Conservation (phyloP, 2,797 vertebrate species). For the Hemitrygon akajei region DNA sequence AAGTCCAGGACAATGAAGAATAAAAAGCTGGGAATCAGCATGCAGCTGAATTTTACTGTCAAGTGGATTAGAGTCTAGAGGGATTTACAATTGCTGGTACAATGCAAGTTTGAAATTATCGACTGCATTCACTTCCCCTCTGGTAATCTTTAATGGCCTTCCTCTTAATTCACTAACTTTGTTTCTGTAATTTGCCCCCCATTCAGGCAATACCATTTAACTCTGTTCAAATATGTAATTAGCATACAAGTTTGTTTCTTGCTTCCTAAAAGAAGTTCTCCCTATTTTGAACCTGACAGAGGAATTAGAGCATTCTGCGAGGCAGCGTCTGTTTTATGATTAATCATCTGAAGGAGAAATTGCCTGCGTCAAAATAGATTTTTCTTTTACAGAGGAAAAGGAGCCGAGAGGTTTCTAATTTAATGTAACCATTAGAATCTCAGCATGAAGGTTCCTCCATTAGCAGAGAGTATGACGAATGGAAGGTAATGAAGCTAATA, state of each 20-base stretch:
- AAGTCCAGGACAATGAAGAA: constrained; percentile 2
- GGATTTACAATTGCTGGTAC: constrained; percentile 19
- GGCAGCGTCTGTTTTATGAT: constrained; percentile 5
- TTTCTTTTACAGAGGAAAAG: neutral
- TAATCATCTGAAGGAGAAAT: constrained; percentile 36
- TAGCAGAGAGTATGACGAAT: constrained; percentile 30
- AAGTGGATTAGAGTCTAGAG: neutral
- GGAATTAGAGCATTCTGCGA: constrained; percentile 28
- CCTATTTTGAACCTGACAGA: neutral
- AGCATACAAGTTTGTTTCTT: constrained; percentile 40
- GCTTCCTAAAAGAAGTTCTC: neutral
- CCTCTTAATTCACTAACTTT: constrained; percentile 43
- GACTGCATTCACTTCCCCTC: constrained; percentile 38
- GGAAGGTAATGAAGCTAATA: constrained; percentile 38
- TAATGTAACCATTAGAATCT: constrained; percentile 36
- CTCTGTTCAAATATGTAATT: constrained; percentile 45
- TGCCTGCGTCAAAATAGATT: constrained; percentile 37
- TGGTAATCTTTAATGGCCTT: constrained; percentile 43
- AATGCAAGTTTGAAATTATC: constrained; percentile 20
- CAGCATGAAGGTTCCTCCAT: constrained; percentile 36
- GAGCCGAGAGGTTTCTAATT: constrained; percentile 32
- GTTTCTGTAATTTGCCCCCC: constrained; percentile 44
- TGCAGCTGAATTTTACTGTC: neutral
- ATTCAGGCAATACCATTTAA: constrained; percentile 44
- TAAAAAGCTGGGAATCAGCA: neutral